Evolutionary conservation across 2,113 vertebrate genomes (phyloP).

Genomic region (Dryoscopus gambensis): DNA sequence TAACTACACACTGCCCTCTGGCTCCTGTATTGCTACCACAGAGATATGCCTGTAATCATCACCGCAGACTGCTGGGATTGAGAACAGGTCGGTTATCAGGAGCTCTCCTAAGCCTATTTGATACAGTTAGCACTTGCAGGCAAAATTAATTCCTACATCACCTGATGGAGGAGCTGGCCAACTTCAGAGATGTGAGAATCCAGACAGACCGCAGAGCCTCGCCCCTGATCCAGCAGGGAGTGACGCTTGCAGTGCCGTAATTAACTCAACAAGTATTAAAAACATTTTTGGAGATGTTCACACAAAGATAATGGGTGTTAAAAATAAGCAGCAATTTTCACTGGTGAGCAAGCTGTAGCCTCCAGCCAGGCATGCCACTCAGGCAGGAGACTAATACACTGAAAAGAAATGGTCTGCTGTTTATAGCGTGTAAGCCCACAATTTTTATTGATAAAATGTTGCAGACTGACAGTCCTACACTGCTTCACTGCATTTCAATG

Average conservation of each 20-base stretch:
- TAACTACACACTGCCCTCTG: conserved; percentile 59
- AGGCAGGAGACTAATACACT: background rate
- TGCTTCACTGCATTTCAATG: conserved; percentile 17
- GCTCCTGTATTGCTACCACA: conserved; percentile 33
- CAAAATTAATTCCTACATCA: conserved; percentile 52
- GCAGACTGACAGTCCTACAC: background rate
- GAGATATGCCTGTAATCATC: conserved; percentile 40
- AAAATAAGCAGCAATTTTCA: conserved; percentile 16
- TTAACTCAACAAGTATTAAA: background rate
- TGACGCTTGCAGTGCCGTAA: background rate
- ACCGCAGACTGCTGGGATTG: background rate
- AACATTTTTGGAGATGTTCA: background rate
- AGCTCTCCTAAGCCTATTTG: conserved; percentile 28
- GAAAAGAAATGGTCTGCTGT: background rate
- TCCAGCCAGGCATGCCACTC: background rate
- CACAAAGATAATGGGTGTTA: conserved; percentile 1
- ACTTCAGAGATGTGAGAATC: background rate
- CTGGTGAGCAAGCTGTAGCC: background rate
- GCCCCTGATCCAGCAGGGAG: background rate
- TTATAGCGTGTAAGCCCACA: background rate
- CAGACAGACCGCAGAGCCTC: background rate
- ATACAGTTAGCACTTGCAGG: conserved; percentile 3
- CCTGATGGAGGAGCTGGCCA: background rate
- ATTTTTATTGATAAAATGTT: conserved; percentile 27
- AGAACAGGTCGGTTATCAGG: conserved; percentile 7